These are phyloP conservation scores for Hymenochirus boettgeri DNA, from an alignment of 2,113 vertebrate species.

Conservation along the genomic window DNA sequence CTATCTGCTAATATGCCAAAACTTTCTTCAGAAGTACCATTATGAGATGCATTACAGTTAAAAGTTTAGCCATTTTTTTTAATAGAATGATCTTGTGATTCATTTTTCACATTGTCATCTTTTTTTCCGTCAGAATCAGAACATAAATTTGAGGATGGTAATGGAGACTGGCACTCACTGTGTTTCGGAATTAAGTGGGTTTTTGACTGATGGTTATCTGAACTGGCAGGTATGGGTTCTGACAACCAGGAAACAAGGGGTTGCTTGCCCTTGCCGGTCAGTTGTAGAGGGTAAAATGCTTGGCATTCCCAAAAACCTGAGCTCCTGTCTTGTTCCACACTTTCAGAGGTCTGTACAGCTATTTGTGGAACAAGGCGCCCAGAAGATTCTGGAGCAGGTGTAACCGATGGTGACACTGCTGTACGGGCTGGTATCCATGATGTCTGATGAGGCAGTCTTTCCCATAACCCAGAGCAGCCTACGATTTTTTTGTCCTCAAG, in stretches of 20 bases:
- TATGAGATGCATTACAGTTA: too few relatives aligned
- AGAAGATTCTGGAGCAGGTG: conserved; percentile 46
- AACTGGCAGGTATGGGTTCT: conserved; percentile 2
- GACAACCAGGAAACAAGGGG: conserved; percentile 18
- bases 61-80: too few relatives aligned
- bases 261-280: conserved; percentile 27
- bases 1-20: not conserved
- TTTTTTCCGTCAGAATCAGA: conserved; percentile 1
- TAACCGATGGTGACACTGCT: not conserved
- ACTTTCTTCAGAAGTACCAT: not conserved
- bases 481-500: conserved; percentile 5
- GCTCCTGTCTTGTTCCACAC: conserved; percentile 56
- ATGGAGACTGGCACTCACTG: not conserved
- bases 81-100: too few relatives aligned
- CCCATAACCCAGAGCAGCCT: not conserved
- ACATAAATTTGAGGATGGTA: not conserved
- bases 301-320: conserved; percentile 59
- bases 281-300: conserved; percentile 57
- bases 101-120: not conserved
- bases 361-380: conserved; percentile 75
- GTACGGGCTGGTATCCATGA: conserved; percentile 52
- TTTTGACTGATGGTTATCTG: not conserved
- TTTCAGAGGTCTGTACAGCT: conserved; percentile 81
- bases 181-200: not conserved
- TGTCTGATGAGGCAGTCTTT: conserved; percentile 22